Conservation (phyloP, 2,797 vertebrate genomes). For the Thalassophryne amazonica region DNA sequence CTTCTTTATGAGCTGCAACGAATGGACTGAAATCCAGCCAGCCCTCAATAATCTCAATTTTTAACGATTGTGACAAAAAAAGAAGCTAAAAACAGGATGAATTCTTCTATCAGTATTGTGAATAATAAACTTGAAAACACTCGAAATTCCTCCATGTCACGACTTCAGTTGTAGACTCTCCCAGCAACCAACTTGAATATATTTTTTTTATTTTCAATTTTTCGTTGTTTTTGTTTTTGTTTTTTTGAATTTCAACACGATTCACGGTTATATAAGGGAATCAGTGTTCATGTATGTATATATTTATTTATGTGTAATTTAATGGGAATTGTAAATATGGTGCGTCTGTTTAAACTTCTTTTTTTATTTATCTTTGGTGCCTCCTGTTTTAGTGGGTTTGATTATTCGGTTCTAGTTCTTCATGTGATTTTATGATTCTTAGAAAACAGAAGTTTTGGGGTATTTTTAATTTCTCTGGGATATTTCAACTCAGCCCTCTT, state of each 20-base stretch:
- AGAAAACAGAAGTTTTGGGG: slow-evolving; percentile 91
- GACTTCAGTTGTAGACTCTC: slow-evolving; percentile 91
- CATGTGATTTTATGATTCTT: slow-evolving; percentile 98
- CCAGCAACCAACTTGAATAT: slow-evolving; percentile 94
- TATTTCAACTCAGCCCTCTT: slow-evolving; percentile 96
- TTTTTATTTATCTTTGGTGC: slow-evolving; percentile 99
- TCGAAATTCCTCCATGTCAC: slow-evolving; percentile 88
- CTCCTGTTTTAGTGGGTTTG: slow-evolving; percentile 99
- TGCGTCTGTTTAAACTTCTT: slow-evolving; percentile 97
- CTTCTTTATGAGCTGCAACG: slow-evolving; percentile 84
- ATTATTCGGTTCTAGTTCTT: slow-evolving; percentile 96
- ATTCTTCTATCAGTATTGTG: slow-evolving; percentile 99
- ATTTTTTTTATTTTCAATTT: too few species aligned
- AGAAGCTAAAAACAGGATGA: slow-evolving; percentile 87
- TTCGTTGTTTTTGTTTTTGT: too few species aligned
- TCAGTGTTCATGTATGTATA: slow-evolving; percentile 99
- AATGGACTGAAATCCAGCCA: slow-evolving; percentile 89
- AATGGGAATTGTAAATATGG: slow-evolving; percentile 99
- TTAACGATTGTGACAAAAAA: slow-evolving; percentile 86
- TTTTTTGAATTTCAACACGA: slow-evolving; percentile 91
- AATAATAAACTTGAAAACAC: slow-evolving; percentile 98
- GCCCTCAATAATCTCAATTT: slow-evolving; percentile 85
- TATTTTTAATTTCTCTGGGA: slow-evolving; percentile 84
- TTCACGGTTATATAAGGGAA: slow-evolving; percentile 98
- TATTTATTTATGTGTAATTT: slow-evolving; percentile 99